Percentiles rank a stretch among this genome's conserved stretches.
Conservation (phyloP, 2,888 invertebrate species). For the Miltochrista miniata region DNA sequence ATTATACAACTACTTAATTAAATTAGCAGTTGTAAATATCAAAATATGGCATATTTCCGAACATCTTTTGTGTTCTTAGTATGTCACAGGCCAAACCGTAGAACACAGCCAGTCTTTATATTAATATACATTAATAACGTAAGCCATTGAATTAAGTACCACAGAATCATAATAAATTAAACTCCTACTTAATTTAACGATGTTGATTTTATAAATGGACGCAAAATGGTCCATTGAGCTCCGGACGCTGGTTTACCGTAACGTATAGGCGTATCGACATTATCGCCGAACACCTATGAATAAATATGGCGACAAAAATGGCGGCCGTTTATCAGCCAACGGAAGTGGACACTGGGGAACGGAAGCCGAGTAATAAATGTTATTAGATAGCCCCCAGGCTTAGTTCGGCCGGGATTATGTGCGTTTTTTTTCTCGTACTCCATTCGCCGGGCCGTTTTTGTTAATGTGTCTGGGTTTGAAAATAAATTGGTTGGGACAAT, state of each 20-base stretch:
- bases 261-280: constrained; percentile 70
- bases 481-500: constrained; percentile 74
- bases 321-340: constrained; percentile 80
- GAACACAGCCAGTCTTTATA: background rate
- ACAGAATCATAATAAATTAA: constrained; percentile 11
- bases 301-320: constrained; percentile 84
- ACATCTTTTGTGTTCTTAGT: no score
- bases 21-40: no score
- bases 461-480: constrained; percentile 79
- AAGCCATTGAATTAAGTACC: constrained; percentile 1
- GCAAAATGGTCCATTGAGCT: constrained; percentile 37
- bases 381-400: constrained; percentile 83
- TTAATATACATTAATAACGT: background rate
- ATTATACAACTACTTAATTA: no score
- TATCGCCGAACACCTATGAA: constrained; percentile 80
- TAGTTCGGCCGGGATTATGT: constrained; percentile 70
- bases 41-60: no score
- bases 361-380: constrained; percentile 80
- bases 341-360: constrained; percentile 82
- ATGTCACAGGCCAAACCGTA: background rate
- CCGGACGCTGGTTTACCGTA: constrained; percentile 44
- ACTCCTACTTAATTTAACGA: constrained; percentile 34
- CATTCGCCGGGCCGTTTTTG: constrained; percentile 73
- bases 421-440: constrained; percentile 73
- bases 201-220: constrained; percentile 20